These are phyloP conservation scores for Blennius ocellaris DNA, from an alignment of 2,113 vertebrate genomes.

Conservation along the genomic window DNA sequence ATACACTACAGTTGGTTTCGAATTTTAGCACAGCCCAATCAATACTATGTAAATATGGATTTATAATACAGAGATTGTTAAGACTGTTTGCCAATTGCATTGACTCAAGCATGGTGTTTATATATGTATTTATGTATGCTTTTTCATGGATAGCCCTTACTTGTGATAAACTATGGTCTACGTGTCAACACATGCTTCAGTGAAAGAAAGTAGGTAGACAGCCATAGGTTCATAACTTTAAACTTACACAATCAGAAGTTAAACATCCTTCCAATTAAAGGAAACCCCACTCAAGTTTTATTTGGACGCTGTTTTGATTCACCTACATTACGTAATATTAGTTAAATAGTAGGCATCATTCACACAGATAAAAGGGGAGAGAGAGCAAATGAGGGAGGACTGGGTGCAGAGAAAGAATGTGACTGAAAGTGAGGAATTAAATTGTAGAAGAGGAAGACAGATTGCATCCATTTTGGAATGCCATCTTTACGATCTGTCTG, in stretches of 20 bases:
- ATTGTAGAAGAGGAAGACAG: constrained; percentile 59
- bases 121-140: constrained; percentile 7
- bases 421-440: constrained; percentile 57
- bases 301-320: constrained; percentile 14
- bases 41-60: constrained; percentile 32
- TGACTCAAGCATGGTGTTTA: constrained; percentile 10
- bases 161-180: constrained; percentile 15
- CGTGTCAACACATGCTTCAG: constrained; percentile 8
- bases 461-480: constrained; percentile 68
- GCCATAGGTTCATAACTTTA: constrained; percentile 21
- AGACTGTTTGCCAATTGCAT: constrained; percentile 12
- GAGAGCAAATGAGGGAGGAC: not conserved
- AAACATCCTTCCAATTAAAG: constrained; percentile 25
- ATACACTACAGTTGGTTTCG: constrained; percentile 4
- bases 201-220: constrained; percentile 31
- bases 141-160: constrained; percentile 31
- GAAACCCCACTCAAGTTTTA: constrained; percentile 14
- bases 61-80: constrained; percentile 32
- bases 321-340: constrained; percentile 36
- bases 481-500: constrained; percentile 78
- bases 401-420: constrained; percentile 41
- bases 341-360: constrained; percentile 40
- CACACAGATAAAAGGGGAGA: constrained; percentile 21
- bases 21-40: constrained; percentile 17
- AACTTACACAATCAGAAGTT: constrained; percentile 12